Conservation (phyloP, 1,140 invertebrate species). For the Drosophila equinoxialis region DNA sequence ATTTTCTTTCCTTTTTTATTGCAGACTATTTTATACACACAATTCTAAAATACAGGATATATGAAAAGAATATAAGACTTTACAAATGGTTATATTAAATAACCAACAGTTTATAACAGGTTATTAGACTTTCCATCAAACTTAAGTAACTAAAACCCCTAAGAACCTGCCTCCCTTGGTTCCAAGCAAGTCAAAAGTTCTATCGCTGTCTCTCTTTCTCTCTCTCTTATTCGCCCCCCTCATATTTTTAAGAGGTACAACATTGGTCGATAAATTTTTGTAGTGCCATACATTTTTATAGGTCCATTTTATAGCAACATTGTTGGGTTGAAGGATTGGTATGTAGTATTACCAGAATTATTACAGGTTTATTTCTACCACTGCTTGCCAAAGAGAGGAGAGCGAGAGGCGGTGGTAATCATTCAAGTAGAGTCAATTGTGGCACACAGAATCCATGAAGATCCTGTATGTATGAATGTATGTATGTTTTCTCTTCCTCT, state of each 20-base stretch:
- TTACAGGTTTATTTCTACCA: neutral
- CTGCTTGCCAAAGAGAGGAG: too few species aligned
- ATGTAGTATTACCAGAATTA: neutral
- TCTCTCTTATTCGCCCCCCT: too few species aligned
- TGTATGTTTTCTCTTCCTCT: constrained; percentile 1
- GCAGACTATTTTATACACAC: constrained; percentile 59
- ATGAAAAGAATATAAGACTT: constrained; percentile 8
- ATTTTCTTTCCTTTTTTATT: too few species aligned
- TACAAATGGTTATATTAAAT: neutral
- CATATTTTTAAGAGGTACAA: neutral
- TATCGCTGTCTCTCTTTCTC: too few species aligned
- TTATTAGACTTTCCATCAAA: too few species aligned
- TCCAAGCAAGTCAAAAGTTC: too few species aligned
- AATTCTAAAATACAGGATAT: constrained; percentile 36
- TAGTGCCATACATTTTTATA: neutral
- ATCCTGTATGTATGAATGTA: too few species aligned
- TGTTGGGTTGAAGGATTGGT: neutral
- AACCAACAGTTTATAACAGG: too few species aligned
- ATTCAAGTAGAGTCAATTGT: neutral
- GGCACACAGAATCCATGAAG: too few species aligned
- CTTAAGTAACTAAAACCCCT: too few species aligned
- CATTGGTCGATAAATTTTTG: neutral
- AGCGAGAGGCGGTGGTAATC: neutral
- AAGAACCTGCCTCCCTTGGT: too few species aligned
- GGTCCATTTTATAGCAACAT: neutral